Percentiles rank a stretch among this genome's conserved stretches.
phyloP scores from a whole-genome alignment of 2,888 invertebrate species.

The Pheosia gnoma region DNA sequence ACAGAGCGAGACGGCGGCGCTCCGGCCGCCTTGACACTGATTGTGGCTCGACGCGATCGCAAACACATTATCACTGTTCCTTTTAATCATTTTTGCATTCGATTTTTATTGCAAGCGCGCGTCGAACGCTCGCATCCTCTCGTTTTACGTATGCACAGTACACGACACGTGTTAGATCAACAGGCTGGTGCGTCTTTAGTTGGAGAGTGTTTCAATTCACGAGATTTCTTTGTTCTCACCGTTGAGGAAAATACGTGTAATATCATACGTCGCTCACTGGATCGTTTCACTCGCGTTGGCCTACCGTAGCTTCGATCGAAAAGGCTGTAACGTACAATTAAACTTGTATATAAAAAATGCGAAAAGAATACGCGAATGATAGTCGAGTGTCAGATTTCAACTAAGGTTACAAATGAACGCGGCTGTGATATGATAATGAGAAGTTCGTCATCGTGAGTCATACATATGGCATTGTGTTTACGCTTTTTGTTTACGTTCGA shows the following conservation, averaged over 20 bases:
- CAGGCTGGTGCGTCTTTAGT: constrained; percentile 69
- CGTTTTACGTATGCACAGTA: constrained; percentile 68
- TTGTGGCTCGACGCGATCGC: constrained; percentile 81
- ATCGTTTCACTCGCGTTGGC: constrained; percentile 67
- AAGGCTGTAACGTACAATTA: constrained; percentile 48
- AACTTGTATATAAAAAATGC: constrained; percentile 43
- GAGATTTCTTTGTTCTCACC: constrained; percentile 75
- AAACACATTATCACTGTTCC: constrained; percentile 82
- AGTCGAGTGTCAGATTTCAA: constrained; percentile 68
- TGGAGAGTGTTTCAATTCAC: constrained; percentile 59
- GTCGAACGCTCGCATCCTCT: constrained; percentile 71
- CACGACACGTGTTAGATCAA: constrained; percentile 74
- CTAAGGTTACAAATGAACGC: constrained; percentile 66
- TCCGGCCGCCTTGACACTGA: constrained; percentile 78
- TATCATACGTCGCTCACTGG: constrained; percentile 53
- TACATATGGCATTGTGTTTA: constrained; percentile 73
- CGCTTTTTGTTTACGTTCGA: constrained; percentile 77
- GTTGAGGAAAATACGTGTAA: constrained; percentile 70
- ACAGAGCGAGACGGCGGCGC: constrained; percentile 76
- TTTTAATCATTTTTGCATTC: constrained; percentile 83
- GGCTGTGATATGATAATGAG: constrained; percentile 80
- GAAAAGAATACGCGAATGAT: constrained; percentile 60
- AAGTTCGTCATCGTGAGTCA: constrained; percentile 81
- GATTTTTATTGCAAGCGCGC: constrained; percentile 74
- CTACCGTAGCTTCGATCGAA: constrained; percentile 59